Evolutionary conservation across 2,888 invertebrate species (phyloP).

Genomic region (Pammene fasciana): DNA sequence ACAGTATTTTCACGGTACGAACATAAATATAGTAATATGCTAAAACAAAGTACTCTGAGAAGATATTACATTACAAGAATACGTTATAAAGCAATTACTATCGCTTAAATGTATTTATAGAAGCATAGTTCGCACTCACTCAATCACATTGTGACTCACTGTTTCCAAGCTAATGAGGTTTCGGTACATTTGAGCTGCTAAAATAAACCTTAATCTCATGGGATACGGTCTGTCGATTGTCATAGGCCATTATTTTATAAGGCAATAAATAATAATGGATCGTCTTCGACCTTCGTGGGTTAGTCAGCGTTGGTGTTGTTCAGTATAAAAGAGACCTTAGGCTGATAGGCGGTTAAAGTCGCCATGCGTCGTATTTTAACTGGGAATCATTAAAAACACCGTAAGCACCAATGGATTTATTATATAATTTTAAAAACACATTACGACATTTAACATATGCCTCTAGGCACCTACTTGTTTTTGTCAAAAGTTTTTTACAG

Average conservation of each 20-base stretch:
- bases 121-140: conserved; percentile 52
- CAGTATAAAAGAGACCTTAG: neutral
- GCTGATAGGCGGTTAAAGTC: neutral
- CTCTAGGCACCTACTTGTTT: neutral
- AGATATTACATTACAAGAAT: neutral
- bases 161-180: conserved; percentile 65
- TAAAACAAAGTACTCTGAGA: too few relatives aligned
- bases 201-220: conserved; percentile 54
- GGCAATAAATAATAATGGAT: conserved; percentile 81
- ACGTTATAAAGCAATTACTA: conserved; percentile 10
- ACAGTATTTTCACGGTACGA: too few relatives aligned
- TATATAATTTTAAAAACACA: too few relatives aligned
- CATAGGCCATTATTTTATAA: conserved; percentile 64
- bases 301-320: conserved; percentile 64
- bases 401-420: neutral
- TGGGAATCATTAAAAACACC: neutral
- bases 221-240: conserved; percentile 55
- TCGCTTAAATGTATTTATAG: conserved; percentile 63
- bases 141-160: conserved; percentile 69
- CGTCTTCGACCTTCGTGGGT: conserved; percentile 77
- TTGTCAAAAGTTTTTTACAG: conserved; percentile 47
- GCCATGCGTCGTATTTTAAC: neutral
- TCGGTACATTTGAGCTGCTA: conserved; percentile 49
- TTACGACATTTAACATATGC: neutral
- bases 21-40: too few relatives aligned